A percentile compares a stretch with the other conserved stretches of the same genome.
Evolutionary conservation across 2,888 invertebrate genomes (phyloP).

Genomic region (Thereva unica): DNA sequence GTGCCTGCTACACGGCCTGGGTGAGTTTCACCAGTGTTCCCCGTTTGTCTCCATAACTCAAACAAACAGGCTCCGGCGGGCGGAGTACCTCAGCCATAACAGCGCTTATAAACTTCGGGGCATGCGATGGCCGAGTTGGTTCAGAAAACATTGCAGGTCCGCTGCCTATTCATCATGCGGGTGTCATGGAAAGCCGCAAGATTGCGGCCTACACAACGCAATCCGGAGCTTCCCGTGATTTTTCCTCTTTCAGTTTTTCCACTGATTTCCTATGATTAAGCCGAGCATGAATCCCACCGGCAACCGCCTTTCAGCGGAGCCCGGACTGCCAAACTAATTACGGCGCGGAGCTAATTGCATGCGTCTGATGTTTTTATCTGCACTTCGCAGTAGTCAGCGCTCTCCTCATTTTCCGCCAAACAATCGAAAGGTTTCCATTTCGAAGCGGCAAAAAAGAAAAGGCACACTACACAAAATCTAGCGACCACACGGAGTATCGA

Average conservation of each 20-base stretch:
- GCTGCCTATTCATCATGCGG: constrained; percentile 28
- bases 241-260: constrained; percentile 12
- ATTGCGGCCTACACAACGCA: constrained; percentile 27
- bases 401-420: constrained; percentile 19
- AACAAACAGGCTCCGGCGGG: constrained; percentile 16
- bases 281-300: constrained; percentile 34
- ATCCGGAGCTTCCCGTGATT: constrained; percentile 21
- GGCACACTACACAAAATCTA: constrained; percentile 23
- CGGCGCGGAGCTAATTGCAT: constrained; percentile 34
- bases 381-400: constrained; percentile 10
- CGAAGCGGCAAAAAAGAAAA: constrained; percentile 11
- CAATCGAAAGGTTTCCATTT: constrained; percentile 33
- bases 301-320: constrained; percentile 3
- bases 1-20: background rate
- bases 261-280: constrained; percentile 30
- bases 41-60: constrained; percentile 26
- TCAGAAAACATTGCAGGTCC: constrained; percentile 10
- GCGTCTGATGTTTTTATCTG: constrained; percentile 35
- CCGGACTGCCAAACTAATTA: constrained; percentile 31
- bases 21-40: background rate
- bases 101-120: background rate
- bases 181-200: constrained; percentile 25
- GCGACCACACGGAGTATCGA: constrained; percentile 11
- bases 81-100: constrained; percentile 12
- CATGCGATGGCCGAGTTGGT: constrained; percentile 31